A percentile compares a stretch with the other conserved stretches of the same genome.
Evolutionary conservation across 2,888 invertebrate genomes (phyloP).

Genomic region (Harpalus rufipes): DNA sequence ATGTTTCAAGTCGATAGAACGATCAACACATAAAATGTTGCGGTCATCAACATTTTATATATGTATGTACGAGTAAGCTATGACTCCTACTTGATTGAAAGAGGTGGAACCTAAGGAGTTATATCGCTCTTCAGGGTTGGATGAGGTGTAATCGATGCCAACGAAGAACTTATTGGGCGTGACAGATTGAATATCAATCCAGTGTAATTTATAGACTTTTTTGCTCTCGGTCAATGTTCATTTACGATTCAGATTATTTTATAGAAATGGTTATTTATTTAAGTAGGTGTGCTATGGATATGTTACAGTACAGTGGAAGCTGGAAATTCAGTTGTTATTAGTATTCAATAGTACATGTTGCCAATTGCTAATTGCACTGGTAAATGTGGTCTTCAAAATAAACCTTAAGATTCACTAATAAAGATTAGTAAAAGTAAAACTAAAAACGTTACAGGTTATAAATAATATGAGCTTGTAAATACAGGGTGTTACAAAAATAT

Average conservation of each 20-base stretch:
- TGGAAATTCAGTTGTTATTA: too few relatives aligned
- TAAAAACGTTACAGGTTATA: too few relatives aligned
- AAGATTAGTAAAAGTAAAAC: too few relatives aligned
- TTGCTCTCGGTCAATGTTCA: neutral
- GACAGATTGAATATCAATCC: slow-evolving; percentile 9
- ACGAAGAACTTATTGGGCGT: slow-evolving; percentile 30
- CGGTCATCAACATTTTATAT: slow-evolving; percentile 63
- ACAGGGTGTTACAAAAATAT: too few relatives aligned
- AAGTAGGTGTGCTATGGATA: too few relatives aligned
- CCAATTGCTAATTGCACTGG: too few relatives aligned
- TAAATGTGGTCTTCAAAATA: too few relatives aligned
- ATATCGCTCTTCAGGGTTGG: slow-evolving; percentile 3
- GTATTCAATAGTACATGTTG: too few relatives aligned
- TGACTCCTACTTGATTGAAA: slow-evolving; percentile 46
- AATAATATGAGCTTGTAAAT: too few relatives aligned
- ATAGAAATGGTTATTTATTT: neutral
- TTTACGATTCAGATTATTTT: neutral
- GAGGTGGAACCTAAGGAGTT: slow-evolving; percentile 45
- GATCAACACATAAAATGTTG: slow-evolving; percentile 23
- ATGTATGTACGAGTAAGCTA: slow-evolving; percentile 13
- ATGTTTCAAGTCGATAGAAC: neutral
- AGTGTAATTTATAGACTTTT: slow-evolving; percentile 21
- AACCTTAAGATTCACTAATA: too few relatives aligned
- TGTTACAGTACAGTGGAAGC: too few relatives aligned
- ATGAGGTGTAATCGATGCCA: slow-evolving; percentile 1